Evolutionary conservation across 2,888 invertebrate species (phyloP).

Genomic region (Volucella inanis): DNA sequence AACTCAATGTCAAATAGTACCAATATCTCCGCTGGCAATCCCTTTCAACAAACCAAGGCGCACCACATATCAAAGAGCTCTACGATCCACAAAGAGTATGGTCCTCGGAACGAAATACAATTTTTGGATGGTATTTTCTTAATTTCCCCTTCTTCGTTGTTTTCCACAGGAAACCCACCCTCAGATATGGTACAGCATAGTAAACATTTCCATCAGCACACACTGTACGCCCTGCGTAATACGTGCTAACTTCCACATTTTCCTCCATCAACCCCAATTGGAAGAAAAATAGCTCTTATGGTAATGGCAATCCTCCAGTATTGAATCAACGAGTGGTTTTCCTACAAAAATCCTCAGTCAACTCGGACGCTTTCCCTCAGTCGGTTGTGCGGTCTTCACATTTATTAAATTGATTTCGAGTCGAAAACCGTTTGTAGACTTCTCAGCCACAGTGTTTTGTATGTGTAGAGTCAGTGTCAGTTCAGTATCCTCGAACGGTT

Average conservation of each 20-base stretch:
- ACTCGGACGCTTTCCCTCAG: constrained; percentile 70
- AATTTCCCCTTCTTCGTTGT: constrained; percentile 59
- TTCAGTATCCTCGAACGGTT: constrained; percentile 23
- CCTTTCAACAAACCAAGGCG: background rate
- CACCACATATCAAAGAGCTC: constrained; percentile 5
- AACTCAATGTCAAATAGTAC: constrained; percentile 33
- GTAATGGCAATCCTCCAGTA: constrained; percentile 31
- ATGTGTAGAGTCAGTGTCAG: no score
- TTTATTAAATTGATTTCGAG: constrained; percentile 5
- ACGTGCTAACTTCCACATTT: constrained; percentile 59
- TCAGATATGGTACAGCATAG: background rate
- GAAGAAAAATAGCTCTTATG: constrained; percentile 23
- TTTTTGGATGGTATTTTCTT: constrained; percentile 40
- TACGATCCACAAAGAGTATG: constrained; percentile 20
- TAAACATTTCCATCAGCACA: constrained; percentile 7
- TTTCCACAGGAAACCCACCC: constrained; percentile 62
- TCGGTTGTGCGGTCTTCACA: constrained; percentile 61
- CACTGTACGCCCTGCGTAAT: constrained; percentile 49
- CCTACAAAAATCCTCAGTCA: constrained; percentile 66
- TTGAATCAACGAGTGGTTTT: constrained; percentile 74
- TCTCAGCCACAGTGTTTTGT: background rate
- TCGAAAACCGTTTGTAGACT: constrained; percentile 1
- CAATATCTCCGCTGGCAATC: background rate
- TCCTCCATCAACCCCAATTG: constrained; percentile 25
- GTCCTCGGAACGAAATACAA: background rate